Percentiles rank a stretch among this genome's conserved stretches.
These are phyloP conservation scores for Darevskia mixta DNA, from an alignment of 2,797 vertebrate genomes.

Conservation along the genomic window DNA sequence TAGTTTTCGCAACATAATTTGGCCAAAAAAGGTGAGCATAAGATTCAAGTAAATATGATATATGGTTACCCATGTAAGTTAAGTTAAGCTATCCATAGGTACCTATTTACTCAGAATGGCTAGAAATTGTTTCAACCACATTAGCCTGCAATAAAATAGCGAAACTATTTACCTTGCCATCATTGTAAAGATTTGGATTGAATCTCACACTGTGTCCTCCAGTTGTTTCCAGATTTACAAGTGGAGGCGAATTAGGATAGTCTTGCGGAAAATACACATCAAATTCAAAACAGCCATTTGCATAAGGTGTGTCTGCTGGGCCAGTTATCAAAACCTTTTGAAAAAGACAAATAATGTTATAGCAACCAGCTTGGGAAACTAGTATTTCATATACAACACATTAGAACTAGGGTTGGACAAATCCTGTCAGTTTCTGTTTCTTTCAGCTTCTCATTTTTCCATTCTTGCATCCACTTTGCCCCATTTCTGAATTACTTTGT, in stretches of 20 bases:
- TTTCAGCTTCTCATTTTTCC: too few species aligned
- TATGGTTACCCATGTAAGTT: background rate
- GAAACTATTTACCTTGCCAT: constrained; percentile 89
- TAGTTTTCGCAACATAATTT: too few species aligned
- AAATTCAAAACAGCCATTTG: constrained; percentile 98
- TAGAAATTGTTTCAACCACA: background rate
- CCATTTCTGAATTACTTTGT: too few species aligned
- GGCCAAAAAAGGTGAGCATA: too few species aligned
- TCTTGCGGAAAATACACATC: constrained; percentile 99
- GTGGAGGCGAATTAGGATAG: constrained; percentile 97
- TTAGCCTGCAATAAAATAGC: constrained; percentile 17
- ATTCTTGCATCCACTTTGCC: too few species aligned
- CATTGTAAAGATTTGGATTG: constrained; percentile 99
- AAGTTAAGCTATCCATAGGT: background rate
- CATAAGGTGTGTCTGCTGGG: constrained; percentile 97
- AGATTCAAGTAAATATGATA: background rate
- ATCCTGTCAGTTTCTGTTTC: too few species aligned
- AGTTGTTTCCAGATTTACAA: constrained; percentile 98
- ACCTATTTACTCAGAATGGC: background rate
- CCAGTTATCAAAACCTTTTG: constrained; percentile 96
- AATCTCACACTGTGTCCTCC: constrained; percentile 98
- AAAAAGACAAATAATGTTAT: background rate
- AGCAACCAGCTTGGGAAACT: background rate
- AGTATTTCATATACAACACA: background rate
- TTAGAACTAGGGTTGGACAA: background rate